Base-by-base conservation (phyloP, 2,113 vertebrate species). In the Gymnocephalus cernua region DNA sequence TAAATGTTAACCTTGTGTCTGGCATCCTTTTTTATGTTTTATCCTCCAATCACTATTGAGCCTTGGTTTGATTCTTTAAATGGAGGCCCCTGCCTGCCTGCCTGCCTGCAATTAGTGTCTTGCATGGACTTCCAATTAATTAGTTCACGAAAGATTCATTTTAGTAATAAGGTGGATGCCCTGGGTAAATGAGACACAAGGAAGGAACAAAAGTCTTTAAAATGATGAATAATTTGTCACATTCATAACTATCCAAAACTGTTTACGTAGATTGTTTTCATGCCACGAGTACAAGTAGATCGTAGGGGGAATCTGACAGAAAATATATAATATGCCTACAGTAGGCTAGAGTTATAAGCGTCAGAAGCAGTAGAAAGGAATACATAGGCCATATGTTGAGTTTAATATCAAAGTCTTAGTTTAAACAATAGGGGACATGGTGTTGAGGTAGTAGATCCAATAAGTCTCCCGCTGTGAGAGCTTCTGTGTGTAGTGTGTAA, bases 81-180 rank as follows among this genome's bases (percentile, higher is more conserved):
- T 32, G 32, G 32, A 32, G 32, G 32, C 32, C n/a, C n/a, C n/a
- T n/a, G n/a, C n/a, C n/a, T n/a, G n/a, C n/a, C n/a, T n/a, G n/a
- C n/a, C n/a, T n/a, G n/a, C n/a, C n/a, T n/a, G n/a, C n/a, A n/a
- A n/a, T 29, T 29, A 11, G 13, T 23, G 54, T n/a, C n/a, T 56
- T 14, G 25, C 23, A 57, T 21, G 25, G 4, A 56, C 19, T 10
- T 56, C 53, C 14, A 48, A 48, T 16, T 6, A 13, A 14, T 29
- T 29, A 57, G 23, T 16, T 59, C 15, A 59, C 59, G 23, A 64
- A 64, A 64, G n/a, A 18, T 65, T 68, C 12, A 13, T n/a, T 68
- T 38, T 1, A n/a, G 7, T 29, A 27, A 47, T 32, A 29, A 29
- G 4, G 19, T 51, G 10, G 27, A 6, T 25, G 12, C 13, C 7